phyloP scores from a whole-genome alignment of 2,113 vertebrate species.

The Sula dactylatra region DNA sequence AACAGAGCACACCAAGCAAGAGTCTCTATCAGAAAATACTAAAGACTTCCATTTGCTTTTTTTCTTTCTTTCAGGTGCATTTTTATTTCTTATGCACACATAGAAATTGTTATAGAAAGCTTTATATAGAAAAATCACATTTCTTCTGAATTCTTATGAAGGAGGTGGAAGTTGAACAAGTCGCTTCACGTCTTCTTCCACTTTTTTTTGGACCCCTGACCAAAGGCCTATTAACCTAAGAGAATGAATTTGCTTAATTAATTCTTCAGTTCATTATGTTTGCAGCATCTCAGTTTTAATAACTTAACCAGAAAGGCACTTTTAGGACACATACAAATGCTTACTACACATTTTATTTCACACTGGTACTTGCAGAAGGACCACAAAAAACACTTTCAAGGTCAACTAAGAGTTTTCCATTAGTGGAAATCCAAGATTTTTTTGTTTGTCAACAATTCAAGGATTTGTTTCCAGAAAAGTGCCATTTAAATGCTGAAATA shows the following conservation, averaged over 20 bases:
- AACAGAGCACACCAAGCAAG: not conserved
- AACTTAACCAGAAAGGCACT: not conserved
- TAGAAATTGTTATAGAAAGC: not conserved
- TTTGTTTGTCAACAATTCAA: not conserved
- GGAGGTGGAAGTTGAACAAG: not conserved
- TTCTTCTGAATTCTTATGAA: not conserved
- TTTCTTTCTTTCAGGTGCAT: not conserved
- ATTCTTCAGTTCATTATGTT: not conserved
- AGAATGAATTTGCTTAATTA: not conserved
- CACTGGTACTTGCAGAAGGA: not conserved
- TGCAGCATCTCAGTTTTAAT: not conserved
- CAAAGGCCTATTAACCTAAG: not conserved
- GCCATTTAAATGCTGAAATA: not conserved
- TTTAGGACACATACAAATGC: not conserved
- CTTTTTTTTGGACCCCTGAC: not conserved
- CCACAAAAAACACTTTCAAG: not conserved
- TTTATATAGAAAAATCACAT: not conserved
- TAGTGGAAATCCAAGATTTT: not conserved
- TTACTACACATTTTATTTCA: not conserved
- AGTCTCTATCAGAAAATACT: not conserved
- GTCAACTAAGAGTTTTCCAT: not conserved
- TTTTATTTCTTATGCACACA: not conserved
- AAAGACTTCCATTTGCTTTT: not conserved
- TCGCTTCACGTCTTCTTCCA: not conserved
- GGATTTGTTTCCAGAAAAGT: not conserved